phyloP scores from a whole-genome alignment of 64 coral and sea anemone genomes.

The Actinia equina region DNA sequence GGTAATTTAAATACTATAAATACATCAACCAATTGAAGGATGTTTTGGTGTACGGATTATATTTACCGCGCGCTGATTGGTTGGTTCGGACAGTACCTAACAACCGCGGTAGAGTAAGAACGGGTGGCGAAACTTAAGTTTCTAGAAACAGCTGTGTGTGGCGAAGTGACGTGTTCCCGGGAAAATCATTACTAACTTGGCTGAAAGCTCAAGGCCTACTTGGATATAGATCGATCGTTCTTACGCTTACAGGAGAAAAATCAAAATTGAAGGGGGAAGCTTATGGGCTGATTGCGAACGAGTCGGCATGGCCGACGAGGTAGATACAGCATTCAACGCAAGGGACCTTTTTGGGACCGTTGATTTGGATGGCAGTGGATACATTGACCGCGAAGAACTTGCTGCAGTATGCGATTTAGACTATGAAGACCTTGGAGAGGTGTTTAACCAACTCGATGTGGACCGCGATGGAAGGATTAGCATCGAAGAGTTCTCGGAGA shows the following conservation, averaged over 20 bases:
- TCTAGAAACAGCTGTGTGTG: conserved; percentile 81
- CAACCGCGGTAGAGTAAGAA: conserved; percentile 47
- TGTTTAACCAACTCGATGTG: conserved; percentile 89
- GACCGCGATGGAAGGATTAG: conserved; percentile 91
- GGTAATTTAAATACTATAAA: conserved; percentile 31
- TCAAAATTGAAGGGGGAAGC: conserved; percentile 20
- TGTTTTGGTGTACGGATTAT: not conserved
- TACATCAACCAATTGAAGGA: conserved; percentile 17
- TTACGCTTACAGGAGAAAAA: conserved; percentile 14
- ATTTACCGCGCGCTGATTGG: conserved; percentile 47
- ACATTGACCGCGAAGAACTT: conserved; percentile 83
- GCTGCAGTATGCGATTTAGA: conserved; percentile 98
- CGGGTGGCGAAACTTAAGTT: conserved; percentile 65
- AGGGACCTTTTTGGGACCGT: conserved; percentile 82
- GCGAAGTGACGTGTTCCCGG: conserved; percentile 65
- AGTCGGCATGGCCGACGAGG: conserved; percentile 47
- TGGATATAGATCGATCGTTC: conserved; percentile 7
- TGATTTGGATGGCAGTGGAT: conserved; percentile 93
- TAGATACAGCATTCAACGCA: conserved; percentile 48
- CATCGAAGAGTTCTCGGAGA: conserved; percentile 97
- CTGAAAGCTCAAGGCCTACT: not conserved
- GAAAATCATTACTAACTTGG: conserved; percentile 42
- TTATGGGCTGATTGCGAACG: conserved; percentile 42
- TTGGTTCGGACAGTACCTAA: conserved; percentile 34
- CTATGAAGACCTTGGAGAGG: conserved; percentile 76